Evolutionary conservation across 1,140 invertebrate species (phyloP).

Genomic region (Lethrus apterus): DNA sequence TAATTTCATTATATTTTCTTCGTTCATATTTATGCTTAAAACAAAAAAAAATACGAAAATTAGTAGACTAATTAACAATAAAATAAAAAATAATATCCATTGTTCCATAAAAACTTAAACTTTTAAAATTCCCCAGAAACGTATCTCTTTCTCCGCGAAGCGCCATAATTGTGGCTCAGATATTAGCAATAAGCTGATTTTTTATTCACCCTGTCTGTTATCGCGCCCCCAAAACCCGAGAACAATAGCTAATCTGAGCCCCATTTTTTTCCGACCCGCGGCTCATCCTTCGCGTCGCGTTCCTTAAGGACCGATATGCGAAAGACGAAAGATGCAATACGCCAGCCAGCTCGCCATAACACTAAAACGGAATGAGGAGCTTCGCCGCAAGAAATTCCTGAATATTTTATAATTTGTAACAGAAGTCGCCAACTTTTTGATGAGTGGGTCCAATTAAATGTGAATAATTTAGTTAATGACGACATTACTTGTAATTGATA

Average conservation of each 20-base stretch:
- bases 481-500: constrained; percentile 40
- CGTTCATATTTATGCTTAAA: too few relatives aligned
- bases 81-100: constrained; percentile 10
- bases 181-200: constrained; percentile 44
- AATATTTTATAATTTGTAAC: constrained; percentile 41
- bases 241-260: constrained; percentile 37
- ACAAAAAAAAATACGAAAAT: too few relatives aligned
- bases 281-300: not conserved
- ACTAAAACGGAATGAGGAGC: constrained; percentile 38
- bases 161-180: constrained; percentile 13
- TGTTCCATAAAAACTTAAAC: too few relatives aligned
- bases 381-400: constrained; percentile 33
- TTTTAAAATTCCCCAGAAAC: constrained; percentile 6
- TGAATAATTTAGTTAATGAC: constrained; percentile 41
- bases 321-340: constrained; percentile 30
- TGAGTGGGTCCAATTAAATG: constrained; percentile 39
- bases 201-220: constrained; percentile 42
- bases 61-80: constrained; percentile 7
- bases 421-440: constrained; percentile 39
- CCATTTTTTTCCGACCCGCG: constrained; percentile 17
- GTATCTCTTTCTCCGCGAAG: constrained; percentile 2
- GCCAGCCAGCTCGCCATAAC: constrained; percentile 34
- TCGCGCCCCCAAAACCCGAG: constrained; percentile 32
- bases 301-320: not conserved
- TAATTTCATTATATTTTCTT: too few relatives aligned